phyloP scores from a whole-genome alignment of 2,113 vertebrate genomes.

The Cheilinus undulatus region DNA sequence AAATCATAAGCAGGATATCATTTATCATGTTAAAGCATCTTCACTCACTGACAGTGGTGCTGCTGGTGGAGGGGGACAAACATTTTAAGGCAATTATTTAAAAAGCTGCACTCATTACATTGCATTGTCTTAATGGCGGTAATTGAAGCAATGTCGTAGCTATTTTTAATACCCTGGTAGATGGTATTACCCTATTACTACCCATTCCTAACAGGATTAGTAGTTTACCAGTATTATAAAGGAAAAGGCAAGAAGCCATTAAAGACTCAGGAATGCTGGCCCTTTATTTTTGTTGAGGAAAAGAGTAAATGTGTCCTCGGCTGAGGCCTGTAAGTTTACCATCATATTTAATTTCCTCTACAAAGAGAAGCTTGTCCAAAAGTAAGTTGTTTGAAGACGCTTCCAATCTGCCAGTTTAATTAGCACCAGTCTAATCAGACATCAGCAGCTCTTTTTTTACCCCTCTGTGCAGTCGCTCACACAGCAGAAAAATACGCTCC shows the following conservation, averaged over 20 bases:
- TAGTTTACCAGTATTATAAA: not conserved
- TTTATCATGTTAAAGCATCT: no score
- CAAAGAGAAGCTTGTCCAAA: slow-evolving; percentile 37
- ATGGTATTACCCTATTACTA: no score
- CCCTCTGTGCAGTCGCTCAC: slow-evolving; percentile 63
- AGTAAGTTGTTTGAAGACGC: slow-evolving; percentile 57
- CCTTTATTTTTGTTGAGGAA: not conserved
- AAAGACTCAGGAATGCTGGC: not conserved
- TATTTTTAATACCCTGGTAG: no score
- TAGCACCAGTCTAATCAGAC: slow-evolving; percentile 71
- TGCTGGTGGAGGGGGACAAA: no score
- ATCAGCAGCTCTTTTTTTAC: slow-evolving; percentile 58
- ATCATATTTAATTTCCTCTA: slow-evolving; percentile 41
- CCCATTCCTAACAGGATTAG: no score
- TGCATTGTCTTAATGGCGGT: no score
- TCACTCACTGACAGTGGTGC: no score
- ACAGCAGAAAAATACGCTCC: slow-evolving; percentile 72
- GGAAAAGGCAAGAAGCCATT: not conserved
- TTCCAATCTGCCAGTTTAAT: slow-evolving; percentile 61
- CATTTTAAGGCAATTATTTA: no score
- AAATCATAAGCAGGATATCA: no score
- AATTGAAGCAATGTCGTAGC: no score
- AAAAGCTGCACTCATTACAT: no score
- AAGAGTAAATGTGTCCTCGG: slow-evolving; percentile 10
- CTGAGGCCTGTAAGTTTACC: slow-evolving; percentile 23